These are phyloP conservation scores for Plodia interpunctella DNA, from an alignment of 1,140 invertebrate genomes.

Conservation along the genomic window DNA sequence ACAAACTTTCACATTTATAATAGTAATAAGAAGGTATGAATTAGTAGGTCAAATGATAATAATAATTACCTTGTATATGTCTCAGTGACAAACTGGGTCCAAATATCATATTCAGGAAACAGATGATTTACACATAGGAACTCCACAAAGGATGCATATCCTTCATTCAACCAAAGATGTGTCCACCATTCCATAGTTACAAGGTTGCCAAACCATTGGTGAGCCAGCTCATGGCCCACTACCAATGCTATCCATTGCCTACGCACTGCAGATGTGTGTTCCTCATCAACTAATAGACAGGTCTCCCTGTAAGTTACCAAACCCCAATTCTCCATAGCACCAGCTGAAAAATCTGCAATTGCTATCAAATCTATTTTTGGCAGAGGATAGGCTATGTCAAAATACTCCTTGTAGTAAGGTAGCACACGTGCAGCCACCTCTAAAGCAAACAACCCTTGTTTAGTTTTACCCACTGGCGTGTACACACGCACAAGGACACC, in stretches of 20 bases:
- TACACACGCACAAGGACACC: slow-evolving; percentile 93
- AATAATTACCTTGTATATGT: slow-evolving; percentile 80
- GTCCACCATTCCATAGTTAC: slow-evolving; percentile 96
- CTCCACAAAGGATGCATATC: slow-evolving; percentile 94
- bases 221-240: slow-evolving; percentile 92
- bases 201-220: slow-evolving; percentile 92
- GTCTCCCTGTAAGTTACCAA: slow-evolving; percentile 85
- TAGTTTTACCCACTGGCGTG: slow-evolving; percentile 93
- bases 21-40: not conserved
- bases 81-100: slow-evolving; percentile 94
- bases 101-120: slow-evolving; percentile 95
- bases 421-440: slow-evolving; percentile 91
- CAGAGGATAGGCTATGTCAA: slow-evolving; percentile 95
- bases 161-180: slow-evolving; percentile 94
- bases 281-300: slow-evolving; percentile 88
- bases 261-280: slow-evolving; percentile 88
- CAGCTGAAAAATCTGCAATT: slow-evolving; percentile 93
- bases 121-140: slow-evolving; percentile 91
- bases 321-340: slow-evolving; percentile 99
- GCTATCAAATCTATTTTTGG: slow-evolving; percentile 98
- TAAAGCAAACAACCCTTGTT: slow-evolving; percentile 94
- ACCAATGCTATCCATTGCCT: slow-evolving; percentile 93
- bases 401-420: slow-evolving; percentile 96
- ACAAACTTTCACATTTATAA: too few species aligned
- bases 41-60: not conserved